Conservation (phyloP, 2,888 invertebrate species). For the Lepidochrysops patricia region DNA sequence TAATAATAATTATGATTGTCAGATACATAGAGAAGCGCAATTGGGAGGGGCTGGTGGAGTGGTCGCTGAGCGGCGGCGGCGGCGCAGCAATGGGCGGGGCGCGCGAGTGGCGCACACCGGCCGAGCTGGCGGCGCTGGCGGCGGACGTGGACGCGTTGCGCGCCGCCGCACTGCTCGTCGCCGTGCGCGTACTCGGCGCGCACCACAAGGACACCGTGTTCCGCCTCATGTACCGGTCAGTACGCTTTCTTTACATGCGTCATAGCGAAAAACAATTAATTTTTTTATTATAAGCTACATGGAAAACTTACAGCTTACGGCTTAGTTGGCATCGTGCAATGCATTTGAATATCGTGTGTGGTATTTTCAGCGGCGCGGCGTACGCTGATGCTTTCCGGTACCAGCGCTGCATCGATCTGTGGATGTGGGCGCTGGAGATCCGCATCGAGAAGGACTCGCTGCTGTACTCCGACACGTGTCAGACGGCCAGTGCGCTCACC, state of each 20-base stretch:
- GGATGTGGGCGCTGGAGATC: constrained; percentile 87
- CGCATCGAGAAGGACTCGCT: constrained; percentile 86
- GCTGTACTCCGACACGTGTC: constrained; percentile 81
- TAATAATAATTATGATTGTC: not conserved
- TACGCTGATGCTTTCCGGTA: constrained; percentile 83
- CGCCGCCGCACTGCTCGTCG: constrained; percentile 89
- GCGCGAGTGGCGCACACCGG: constrained; percentile 81
- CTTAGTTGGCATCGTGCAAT: too few relatives aligned
- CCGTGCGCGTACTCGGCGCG: constrained; percentile 89
- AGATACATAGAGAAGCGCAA: constrained; percentile 30
- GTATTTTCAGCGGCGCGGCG: constrained; percentile 75
- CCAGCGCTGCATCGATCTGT: constrained; percentile 90
- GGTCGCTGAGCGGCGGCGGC: constrained; percentile 71
- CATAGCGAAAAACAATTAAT: too few relatives aligned
- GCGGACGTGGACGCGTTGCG: constrained; percentile 89
- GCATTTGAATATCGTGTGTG: too few relatives aligned
- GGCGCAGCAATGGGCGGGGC: constrained; percentile 80
- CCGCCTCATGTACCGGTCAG: constrained; percentile 79
- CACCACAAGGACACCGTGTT: constrained; percentile 92
- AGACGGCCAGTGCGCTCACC: constrained; percentile 89
- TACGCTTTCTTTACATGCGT: too few relatives aligned
- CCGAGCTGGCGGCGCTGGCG: constrained; percentile 82
- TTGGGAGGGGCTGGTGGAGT: constrained; percentile 14
- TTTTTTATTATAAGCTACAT: too few relatives aligned
- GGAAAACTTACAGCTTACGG: too few relatives aligned